A percentile compares a stretch with the other conserved stretches of the same genome.
These are phyloP conservation scores for Conus canariensis DNA, from an alignment of 2,888 invertebrate species.

Conservation along the genomic window DNA sequence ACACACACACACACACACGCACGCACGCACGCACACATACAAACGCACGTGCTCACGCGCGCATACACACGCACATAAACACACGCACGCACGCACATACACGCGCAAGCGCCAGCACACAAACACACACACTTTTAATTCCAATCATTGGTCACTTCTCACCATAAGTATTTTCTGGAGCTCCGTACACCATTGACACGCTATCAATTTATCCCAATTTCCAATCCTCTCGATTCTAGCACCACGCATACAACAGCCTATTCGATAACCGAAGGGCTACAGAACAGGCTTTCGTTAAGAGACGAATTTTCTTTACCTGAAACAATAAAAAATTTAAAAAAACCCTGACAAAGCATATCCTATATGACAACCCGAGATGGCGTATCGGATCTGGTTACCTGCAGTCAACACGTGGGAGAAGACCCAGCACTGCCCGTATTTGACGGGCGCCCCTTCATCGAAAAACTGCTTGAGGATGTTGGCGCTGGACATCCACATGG, in stretches of 20 bases:
- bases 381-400: slow-evolving; percentile 72
- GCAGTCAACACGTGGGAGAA: slow-evolving; percentile 68
- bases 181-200: too few relatives aligned
- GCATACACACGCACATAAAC: background rate
- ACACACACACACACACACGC: background rate
- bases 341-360: too few relatives aligned
- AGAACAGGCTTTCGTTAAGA: too few relatives aligned
- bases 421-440: slow-evolving; percentile 74
- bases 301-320: too few relatives aligned
- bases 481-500: slow-evolving; percentile 67
- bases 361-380: too few relatives aligned
- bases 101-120: background rate
- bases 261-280: too few relatives aligned
- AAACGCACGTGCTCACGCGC: background rate
- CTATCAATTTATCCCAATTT: too few relatives aligned
- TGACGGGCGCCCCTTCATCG: slow-evolving; percentile 60
- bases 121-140: background rate
- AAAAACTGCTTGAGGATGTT: slow-evolving; percentile 68
- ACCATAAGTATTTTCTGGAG: too few relatives aligned
- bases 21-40: background rate
- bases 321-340: too few relatives aligned
- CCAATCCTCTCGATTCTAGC: too few relatives aligned
- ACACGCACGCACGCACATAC: background rate
- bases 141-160: too few relatives aligned
- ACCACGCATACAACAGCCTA: too few relatives aligned